phyloP scores from a whole-genome alignment of 2,888 invertebrate species.

The Ennomos erosarius region DNA sequence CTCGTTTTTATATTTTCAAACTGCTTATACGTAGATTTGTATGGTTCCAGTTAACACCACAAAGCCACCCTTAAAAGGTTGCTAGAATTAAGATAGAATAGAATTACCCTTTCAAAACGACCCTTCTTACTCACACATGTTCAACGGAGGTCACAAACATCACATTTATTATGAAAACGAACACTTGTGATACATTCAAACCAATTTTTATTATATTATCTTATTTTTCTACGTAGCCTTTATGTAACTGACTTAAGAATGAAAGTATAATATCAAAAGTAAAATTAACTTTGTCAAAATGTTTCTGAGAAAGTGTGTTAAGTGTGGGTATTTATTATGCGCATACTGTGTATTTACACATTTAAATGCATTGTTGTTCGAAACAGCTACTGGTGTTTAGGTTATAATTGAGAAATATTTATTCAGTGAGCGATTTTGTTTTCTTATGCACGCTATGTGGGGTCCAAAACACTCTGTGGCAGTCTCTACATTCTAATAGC shows the following conservation, averaged over 20 bases:
- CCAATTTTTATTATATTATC: constrained; percentile 30
- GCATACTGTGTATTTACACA: constrained; percentile 60
- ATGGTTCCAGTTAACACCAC: background rate
- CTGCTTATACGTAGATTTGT: no score
- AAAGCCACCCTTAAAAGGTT: constrained; percentile 42
- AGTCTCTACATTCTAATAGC: constrained; percentile 8
- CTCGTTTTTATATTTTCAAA: no score
- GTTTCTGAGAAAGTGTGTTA: constrained; percentile 59
- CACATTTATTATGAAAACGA: constrained; percentile 50
- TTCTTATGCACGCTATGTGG: constrained; percentile 56
- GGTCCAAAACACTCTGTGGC: constrained; percentile 46
- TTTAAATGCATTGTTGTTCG: constrained; percentile 64
- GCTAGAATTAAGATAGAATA: constrained; percentile 50
- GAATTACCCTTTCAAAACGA: constrained; percentile 47
- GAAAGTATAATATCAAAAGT: constrained; percentile 18
- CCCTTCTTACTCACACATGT: constrained; percentile 41
- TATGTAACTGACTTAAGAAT: constrained; percentile 15
- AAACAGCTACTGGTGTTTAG: constrained; percentile 65
- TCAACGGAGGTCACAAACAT: constrained; percentile 35
- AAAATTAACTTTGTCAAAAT: constrained; percentile 49
- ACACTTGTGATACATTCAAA: constrained; percentile 44
- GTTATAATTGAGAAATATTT: constrained; percentile 61
- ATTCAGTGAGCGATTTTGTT: constrained; percentile 58
- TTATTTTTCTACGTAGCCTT: background rate
- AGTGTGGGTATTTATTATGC: constrained; percentile 63